These are phyloP conservation scores for Spodoptera exigua DNA, from an alignment of 2,888 invertebrate species.

Conservation along the genomic window DNA sequence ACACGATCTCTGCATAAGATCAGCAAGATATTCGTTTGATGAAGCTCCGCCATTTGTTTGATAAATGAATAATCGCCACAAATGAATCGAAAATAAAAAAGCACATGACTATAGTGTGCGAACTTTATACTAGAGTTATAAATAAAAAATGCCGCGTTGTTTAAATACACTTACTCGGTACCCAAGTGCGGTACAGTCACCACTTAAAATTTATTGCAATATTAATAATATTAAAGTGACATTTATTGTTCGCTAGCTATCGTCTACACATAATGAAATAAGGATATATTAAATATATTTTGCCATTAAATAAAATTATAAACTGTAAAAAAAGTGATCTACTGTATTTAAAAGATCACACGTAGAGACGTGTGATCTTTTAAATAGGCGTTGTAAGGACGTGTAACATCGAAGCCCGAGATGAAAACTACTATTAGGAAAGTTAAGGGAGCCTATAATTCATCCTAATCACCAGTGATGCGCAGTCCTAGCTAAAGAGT, in stretches of 20 bases:
- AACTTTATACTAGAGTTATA: slow-evolving; percentile 72
- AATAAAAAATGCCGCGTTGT: slow-evolving; percentile 71
- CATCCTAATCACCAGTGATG: slow-evolving; percentile 41
- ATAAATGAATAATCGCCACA: slow-evolving; percentile 77
- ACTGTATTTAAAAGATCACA: neutral
- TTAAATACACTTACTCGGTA: slow-evolving; percentile 64
- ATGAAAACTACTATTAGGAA: slow-evolving; percentile 26
- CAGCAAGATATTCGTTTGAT: slow-evolving; percentile 76
- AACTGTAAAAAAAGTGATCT: slow-evolving; percentile 20
- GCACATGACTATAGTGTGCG: slow-evolving; percentile 67
- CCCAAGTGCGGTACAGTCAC: slow-evolving; percentile 67
- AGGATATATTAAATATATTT: slow-evolving; percentile 39
- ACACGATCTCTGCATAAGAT: slow-evolving; percentile 63
- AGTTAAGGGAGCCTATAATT: slow-evolving; percentile 39
- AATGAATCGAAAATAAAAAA: slow-evolving; percentile 69
- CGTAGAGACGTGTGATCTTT: slow-evolving; percentile 1
- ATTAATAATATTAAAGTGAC: slow-evolving; percentile 73
- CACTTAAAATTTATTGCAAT: slow-evolving; percentile 68
- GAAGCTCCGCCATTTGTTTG: slow-evolving; percentile 80
- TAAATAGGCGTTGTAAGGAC: slow-evolving; percentile 3
- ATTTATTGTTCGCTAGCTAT: slow-evolving; percentile 64
- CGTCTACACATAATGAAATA: slow-evolving; percentile 40
- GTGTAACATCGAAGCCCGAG: slow-evolving; percentile 10
- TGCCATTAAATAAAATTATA: slow-evolving; percentile 41
- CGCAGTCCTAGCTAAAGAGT: slow-evolving; percentile 55